Evolutionary conservation across 2,797 vertebrate species (phyloP).

Genomic region (Peromyscus aztecus): DNA sequence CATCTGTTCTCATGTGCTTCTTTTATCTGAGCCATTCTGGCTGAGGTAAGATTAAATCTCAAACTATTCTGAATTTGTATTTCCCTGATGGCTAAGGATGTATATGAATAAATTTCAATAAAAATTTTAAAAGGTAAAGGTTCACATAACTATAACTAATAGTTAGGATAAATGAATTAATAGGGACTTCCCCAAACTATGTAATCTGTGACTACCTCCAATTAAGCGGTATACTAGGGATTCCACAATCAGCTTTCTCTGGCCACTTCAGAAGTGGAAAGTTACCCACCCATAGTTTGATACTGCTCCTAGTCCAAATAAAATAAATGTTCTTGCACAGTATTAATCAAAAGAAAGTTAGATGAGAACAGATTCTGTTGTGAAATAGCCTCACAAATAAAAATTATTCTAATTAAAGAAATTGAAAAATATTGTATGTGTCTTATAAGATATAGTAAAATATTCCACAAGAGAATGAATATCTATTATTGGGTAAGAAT

Average conservation of each 20-base stretch:
- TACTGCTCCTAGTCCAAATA: conserved; percentile 67
- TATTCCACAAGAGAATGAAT: conserved; percentile 23
- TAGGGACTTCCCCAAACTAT: not conserved
- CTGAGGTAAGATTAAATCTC: not conserved
- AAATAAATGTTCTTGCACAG: conserved; percentile 59
- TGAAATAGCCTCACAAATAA: not conserved
- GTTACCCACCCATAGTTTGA: conserved; percentile 46
- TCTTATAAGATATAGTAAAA: not conserved
- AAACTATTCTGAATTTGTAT: not conserved
- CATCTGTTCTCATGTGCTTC: too few relatives aligned
- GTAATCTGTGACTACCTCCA: not conserved
- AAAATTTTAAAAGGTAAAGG: conserved; percentile 62
- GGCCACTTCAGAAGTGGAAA: conserved; percentile 1
- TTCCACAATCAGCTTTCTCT: conserved; percentile 61
- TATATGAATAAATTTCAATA: conserved; percentile 37
- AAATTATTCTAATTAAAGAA: too few relatives aligned
- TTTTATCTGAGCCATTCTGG: too few relatives aligned
- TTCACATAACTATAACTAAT: conserved; percentile 29
- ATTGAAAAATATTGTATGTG: too few relatives aligned
- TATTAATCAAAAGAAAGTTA: not conserved
- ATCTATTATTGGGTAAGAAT: not conserved
- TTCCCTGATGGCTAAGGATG: not conserved
- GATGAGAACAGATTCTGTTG: not conserved
- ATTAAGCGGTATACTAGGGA: conserved; percentile 15
- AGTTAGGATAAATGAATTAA: conserved; percentile 75